Conservation (phyloP, 1,140 invertebrate genomes). For the Micrasema minimum region DNA sequence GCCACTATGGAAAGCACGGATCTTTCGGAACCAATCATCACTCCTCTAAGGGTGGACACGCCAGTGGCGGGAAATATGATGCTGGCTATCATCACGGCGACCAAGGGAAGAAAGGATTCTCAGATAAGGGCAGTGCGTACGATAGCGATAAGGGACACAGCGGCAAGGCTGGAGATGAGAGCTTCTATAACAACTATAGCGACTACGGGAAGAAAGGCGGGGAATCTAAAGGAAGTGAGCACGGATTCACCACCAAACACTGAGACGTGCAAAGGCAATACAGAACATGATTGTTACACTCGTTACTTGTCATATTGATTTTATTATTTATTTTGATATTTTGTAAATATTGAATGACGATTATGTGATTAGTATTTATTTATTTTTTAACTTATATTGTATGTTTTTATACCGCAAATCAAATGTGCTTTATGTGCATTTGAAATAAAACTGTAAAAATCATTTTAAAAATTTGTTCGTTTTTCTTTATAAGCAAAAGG, state of each 20-base stretch:
- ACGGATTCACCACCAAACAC: conserved; percentile 58
- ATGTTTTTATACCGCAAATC: conserved; percentile 12
- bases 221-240: conserved; percentile 58
- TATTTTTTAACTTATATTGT: conserved; percentile 26
- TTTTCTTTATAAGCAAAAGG: too few species aligned
- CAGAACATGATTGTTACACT: conserved; percentile 14
- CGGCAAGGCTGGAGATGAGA: conserved; percentile 61
- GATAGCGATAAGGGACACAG: conserved; percentile 60
- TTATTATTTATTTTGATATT: conserved; percentile 7
- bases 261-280: background rate
- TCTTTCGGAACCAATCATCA: conserved; percentile 63
- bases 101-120: conserved; percentile 61
- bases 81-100: conserved; percentile 62
- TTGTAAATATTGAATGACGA: conserved; percentile 31
- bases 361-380: conserved; percentile 16
- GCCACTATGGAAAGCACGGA: conserved; percentile 70
- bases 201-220: conserved; percentile 61
- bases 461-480: too few species aligned
- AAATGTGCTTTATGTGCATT: conserved; percentile 18
- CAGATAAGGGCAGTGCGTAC: conserved; percentile 63
- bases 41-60: conserved; percentile 60
- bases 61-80: conserved; percentile 65
- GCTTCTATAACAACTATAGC: conserved; percentile 58
- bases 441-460: conserved; percentile 16
- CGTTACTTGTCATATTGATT: conserved; percentile 28